Evolutionary conservation across 2,888 invertebrate species (phyloP).

Genomic region (Emmelina monodactyla): DNA sequence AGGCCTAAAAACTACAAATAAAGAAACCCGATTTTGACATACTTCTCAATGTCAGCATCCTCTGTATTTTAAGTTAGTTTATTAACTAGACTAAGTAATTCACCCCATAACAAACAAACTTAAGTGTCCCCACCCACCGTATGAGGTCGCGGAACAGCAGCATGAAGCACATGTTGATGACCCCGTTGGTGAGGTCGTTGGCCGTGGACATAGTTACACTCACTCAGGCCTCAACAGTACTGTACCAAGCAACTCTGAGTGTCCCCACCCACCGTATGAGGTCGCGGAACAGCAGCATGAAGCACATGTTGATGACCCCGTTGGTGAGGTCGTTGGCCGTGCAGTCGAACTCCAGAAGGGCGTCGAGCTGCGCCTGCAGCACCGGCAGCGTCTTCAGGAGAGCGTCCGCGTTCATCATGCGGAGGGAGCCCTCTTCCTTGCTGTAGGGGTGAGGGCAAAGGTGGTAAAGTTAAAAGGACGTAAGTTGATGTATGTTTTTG

Average conservation of each 20-base stretch:
- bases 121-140: too few species aligned
- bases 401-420: constrained; percentile 98
- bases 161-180: constrained; percentile 99
- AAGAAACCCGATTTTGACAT: too few species aligned
- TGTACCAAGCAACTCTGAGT: background rate
- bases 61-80: too few species aligned
- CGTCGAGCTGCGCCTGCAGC: constrained; percentile 94
- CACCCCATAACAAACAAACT: too few species aligned
- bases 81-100: too few species aligned
- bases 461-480: too few species aligned
- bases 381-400: constrained; percentile 95
- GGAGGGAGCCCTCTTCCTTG: constrained; percentile 95
- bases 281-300: constrained; percentile 98
- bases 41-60: too few species aligned
- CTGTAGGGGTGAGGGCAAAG: too few species aligned
- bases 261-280: constrained; percentile 77
- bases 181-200: constrained; percentile 97
- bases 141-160: constrained; percentile 98
- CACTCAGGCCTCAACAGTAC: background rate
- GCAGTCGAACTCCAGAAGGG: constrained; percentile 96
- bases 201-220: constrained; percentile 61
- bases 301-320: constrained; percentile 98
- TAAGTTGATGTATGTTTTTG: too few species aligned
- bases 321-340: constrained; percentile 96
- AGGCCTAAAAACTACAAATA: too few species aligned